phyloP scores from a whole-genome alignment of 2,797 vertebrate genomes.

The Notolepis coatsorum region DNA sequence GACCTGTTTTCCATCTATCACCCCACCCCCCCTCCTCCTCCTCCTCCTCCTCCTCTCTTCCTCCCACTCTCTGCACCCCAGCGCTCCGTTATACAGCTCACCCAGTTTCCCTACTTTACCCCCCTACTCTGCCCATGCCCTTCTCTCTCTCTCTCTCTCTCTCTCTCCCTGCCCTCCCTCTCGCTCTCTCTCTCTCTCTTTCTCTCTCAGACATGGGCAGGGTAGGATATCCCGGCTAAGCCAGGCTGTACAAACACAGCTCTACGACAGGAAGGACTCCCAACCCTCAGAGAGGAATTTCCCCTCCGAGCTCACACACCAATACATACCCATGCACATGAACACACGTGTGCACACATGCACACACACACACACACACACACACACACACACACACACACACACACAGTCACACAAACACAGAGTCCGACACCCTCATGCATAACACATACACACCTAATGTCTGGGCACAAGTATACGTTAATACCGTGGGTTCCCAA shows the following conservation, averaged over 20 bases:
- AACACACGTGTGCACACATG: slow-evolving; percentile 25
- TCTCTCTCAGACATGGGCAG: slow-evolving; percentile 75
- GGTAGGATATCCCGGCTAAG: slow-evolving; percentile 87
- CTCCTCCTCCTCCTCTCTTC: slow-evolving; percentile 31
- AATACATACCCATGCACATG: slow-evolving; percentile 23
- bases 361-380: slow-evolving; percentile 4
- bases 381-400: background rate
- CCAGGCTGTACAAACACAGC: slow-evolving; percentile 86
- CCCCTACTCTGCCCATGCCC: slow-evolving; percentile 18
- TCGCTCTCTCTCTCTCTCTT: slow-evolving; percentile 25
- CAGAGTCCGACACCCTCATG: slow-evolving; percentile 21
- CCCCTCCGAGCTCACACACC: slow-evolving; percentile 71
- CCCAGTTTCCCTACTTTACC: background rate
- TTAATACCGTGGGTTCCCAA: too few relatives aligned
- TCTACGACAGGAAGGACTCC: slow-evolving; percentile 84
- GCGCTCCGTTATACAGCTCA: slow-evolving; percentile 7
- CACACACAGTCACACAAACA: slow-evolving; percentile 10
- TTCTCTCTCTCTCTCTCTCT: slow-evolving; percentile 14
- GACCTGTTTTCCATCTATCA: slow-evolving; percentile 24
- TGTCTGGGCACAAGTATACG: too few relatives aligned
- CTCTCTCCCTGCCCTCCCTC: slow-evolving; percentile 28
- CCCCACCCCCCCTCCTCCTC: too few relatives aligned
- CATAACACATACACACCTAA: too few relatives aligned
- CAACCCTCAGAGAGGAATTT: slow-evolving; percentile 83
- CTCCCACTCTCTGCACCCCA: slow-evolving; percentile 16